Base-by-base conservation (phyloP, 1,140 invertebrate genomes). In the Dendroctonus ponderosae region DNA sequence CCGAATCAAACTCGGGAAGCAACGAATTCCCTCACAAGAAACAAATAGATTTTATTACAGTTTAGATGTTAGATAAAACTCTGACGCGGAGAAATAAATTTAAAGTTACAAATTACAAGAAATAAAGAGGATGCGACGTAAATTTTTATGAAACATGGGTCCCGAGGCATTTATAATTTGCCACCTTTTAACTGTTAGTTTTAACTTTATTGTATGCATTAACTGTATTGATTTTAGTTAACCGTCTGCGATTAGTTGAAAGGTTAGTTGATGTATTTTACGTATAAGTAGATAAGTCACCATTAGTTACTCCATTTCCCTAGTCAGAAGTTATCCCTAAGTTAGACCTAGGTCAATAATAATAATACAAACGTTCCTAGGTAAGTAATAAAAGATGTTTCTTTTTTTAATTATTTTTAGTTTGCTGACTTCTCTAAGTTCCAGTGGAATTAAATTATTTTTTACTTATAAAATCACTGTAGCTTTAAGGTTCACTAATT, bases 151-250 rank as follows among this genome's bases (percentile, higher is more conserved):
- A 58, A 58, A 58, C 44, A 58, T 58, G 6, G 44, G 41, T 44
- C 56, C 56, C 12, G n/a, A 15, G 56, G 56, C 40, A 58, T 58
- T 58, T 58, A 44, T 58, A 58, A 58, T 58, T 44, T 58, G 56
- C 56, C 56, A 58, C 56, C 40, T 58, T 44, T 58, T 58, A 58
- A 44, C 56, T 44, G 56, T 26, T 39, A 58, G 56, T 44, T 58
- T 58, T 58, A 40, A 8, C 5, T 41, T 41, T 11, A 46, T 39
- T 37, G 7, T 11, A 38, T 56, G 39, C 38, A 41, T 56, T 56
- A 11, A 39, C 1, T 56, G 37, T 56, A 40, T 39, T 9, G 12
- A 12, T 12, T 46, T 46, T 46, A 11, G 1, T 11, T 2, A 46
- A 46, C 1, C 43, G 12, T 46, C 12, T 12, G 43, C 4, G 5